phyloP scores from a whole-genome alignment of 2,113 vertebrate species.

The Platysternon megacephalum region DNA sequence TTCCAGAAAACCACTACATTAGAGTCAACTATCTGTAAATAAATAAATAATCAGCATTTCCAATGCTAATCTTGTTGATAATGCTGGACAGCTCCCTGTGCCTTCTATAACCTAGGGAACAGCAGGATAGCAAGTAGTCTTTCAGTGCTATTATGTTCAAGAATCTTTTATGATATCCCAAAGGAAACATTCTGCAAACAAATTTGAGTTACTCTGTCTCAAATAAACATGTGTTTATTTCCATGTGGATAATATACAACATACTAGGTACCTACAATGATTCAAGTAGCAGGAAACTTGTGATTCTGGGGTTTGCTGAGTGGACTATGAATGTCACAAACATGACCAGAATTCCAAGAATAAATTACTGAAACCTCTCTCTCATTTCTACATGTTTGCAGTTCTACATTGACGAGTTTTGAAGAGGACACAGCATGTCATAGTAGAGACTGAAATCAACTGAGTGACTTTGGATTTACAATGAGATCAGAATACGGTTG shows the following conservation, averaged over 20 bases:
- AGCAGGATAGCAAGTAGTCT: background rate
- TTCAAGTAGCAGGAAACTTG: slow-evolving; percentile 32
- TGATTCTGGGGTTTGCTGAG: slow-evolving; percentile 53
- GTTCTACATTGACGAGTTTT: slow-evolving; percentile 30
- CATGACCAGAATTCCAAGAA: slow-evolving; percentile 45
- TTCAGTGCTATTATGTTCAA: slow-evolving; percentile 14
- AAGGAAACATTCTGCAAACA: slow-evolving; percentile 37
- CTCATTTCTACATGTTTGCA: slow-evolving; percentile 2
- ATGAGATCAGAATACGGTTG: background rate
- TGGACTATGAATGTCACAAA: slow-evolving; percentile 25
- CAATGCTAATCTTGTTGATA: rapidly evolving
- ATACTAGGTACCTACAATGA: slow-evolving; percentile 36
- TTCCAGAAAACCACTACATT: background rate
- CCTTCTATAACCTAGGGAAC: background rate
- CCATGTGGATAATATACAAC: slow-evolving; percentile 9
- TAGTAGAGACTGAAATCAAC: background rate
- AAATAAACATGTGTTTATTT: slow-evolving; percentile 31
- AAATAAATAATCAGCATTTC: background rate
- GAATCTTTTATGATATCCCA: slow-evolving; percentile 30
- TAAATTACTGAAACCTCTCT: slow-evolving; percentile 37
- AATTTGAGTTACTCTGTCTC: slow-evolving; percentile 22
- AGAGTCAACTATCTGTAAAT: background rate
- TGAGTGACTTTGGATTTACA: background rate
- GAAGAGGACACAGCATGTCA: background rate
- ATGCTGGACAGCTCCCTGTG: background rate